phyloP scores from a whole-genome alignment of 2,797 vertebrate species.

The Schizopygopsis malacanthus region DNA sequence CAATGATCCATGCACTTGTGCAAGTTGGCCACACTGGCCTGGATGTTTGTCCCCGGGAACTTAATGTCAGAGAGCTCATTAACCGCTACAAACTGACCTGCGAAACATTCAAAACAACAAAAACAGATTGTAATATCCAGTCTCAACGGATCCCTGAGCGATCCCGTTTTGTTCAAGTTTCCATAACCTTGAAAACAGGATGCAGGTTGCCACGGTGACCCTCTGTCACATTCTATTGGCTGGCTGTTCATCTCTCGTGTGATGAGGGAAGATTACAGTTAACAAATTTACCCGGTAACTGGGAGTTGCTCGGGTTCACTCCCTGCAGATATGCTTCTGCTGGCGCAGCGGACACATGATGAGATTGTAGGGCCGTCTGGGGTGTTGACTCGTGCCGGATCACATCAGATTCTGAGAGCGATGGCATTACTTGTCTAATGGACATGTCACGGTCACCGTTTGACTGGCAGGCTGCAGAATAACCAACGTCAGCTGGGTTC shows the following conservation, averaged over 20 bases:
- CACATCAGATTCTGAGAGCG: constrained; percentile 50
- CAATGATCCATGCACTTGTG: constrained; percentile 68
- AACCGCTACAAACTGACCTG: constrained; percentile 47
- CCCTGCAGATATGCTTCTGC: constrained; percentile 24
- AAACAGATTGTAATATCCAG: constrained; percentile 5
- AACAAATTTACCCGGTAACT: constrained; percentile 41
- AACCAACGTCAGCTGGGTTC: constrained; percentile 7
- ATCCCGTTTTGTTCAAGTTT: constrained; percentile 66
- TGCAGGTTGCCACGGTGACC: constrained; percentile 64
- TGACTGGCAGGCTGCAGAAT: constrained; percentile 59
- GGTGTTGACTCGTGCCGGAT: constrained; percentile 60
- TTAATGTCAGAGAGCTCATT: constrained; percentile 62
- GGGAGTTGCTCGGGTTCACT: not conserved
- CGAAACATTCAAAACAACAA: constrained; percentile 24
- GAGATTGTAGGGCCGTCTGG: constrained; percentile 35
- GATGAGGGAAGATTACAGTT: constrained; percentile 45
- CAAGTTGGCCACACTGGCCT: constrained; percentile 66
- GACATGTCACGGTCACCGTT: constrained; percentile 59
- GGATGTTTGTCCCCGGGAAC: constrained; percentile 64
- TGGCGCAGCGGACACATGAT: constrained; percentile 46
- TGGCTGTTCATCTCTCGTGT: constrained; percentile 67
- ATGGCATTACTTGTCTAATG: constrained; percentile 63
- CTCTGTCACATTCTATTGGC: constrained; percentile 73
- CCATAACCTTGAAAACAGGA: constrained; percentile 64
- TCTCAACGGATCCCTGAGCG: constrained; percentile 62